phyloP scores from a whole-genome alignment of 92 coral and sea anemone genomes.

The Diadumene lineata region DNA sequence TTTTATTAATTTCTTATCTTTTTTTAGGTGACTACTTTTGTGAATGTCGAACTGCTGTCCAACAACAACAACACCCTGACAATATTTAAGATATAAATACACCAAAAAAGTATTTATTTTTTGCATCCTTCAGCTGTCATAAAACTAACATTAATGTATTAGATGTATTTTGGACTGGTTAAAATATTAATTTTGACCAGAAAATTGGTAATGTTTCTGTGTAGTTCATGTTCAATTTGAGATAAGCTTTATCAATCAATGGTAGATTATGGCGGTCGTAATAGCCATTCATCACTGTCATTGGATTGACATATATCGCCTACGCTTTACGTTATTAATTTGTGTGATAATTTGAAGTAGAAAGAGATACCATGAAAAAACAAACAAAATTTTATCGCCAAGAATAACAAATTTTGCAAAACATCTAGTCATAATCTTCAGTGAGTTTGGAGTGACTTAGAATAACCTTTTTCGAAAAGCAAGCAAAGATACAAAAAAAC shows the following conservation, averaged over 20 bases:
- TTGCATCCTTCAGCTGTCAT: neutral
- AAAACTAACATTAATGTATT: neutral
- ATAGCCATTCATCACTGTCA: constrained; percentile 35
- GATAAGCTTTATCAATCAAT: constrained; percentile 24
- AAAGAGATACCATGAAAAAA: neutral
- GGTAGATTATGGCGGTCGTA: constrained; percentile 20
- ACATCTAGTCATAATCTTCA: no score
- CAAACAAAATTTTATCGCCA: neutral
- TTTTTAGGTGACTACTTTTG: neutral
- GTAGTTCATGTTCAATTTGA: constrained; percentile 1
- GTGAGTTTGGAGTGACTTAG: no score
- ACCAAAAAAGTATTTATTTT: neutral
- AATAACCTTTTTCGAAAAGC: no score
- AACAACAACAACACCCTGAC: no score
- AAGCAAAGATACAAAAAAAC: no score
- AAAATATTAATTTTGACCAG: neutral
- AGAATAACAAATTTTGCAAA: neutral
- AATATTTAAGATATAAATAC: neutral
- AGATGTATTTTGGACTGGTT: neutral
- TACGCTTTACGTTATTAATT: neutral
- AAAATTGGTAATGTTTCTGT: neutral
- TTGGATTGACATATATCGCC: constrained; percentile 1
- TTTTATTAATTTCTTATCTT: neutral
- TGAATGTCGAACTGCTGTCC: neutral
- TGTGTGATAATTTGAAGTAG: neutral